Conservation (phyloP, 64 coral and sea anemone species). For the Stylophora pistillata region DNA sequence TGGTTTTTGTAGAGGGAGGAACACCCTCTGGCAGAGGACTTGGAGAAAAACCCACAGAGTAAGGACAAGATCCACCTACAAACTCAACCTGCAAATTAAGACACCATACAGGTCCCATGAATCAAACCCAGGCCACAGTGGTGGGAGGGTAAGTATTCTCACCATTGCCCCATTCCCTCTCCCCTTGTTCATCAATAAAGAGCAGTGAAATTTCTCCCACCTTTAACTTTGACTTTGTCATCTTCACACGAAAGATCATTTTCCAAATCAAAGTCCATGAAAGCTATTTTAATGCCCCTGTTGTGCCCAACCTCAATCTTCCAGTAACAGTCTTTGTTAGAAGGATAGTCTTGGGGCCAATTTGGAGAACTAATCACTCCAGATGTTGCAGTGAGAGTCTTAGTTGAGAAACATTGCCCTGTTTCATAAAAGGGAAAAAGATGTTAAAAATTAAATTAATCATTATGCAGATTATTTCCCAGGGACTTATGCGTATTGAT, state of each 20-base stretch:
- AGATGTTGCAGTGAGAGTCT: background rate
- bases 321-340: constrained; percentile 53
- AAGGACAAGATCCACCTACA: too few species aligned
- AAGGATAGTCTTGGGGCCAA: constrained; percentile 38
- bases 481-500: too few species aligned
- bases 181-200: too few species aligned
- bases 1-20: too few species aligned
- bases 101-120: too few species aligned
- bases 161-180: too few species aligned
- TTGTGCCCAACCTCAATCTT: constrained; percentile 41
- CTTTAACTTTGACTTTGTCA: constrained; percentile 85
- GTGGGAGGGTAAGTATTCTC: too few species aligned
- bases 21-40: too few species aligned
- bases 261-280: constrained; percentile 80
- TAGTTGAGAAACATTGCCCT: background rate
- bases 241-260: constrained; percentile 62
- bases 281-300: constrained; percentile 63
- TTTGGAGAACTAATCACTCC: constrained; percentile 27
- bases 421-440: too few species aligned
- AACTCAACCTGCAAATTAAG: too few species aligned
- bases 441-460: background rate
- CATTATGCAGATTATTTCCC: background rate
- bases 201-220: background rate
- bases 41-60: too few species aligned
- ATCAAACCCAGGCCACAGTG: too few species aligned